These are phyloP conservation scores for Prionailurus viverrinus DNA, from an alignment of 2,113 vertebrate genomes.

Conservation along the genomic window DNA sequence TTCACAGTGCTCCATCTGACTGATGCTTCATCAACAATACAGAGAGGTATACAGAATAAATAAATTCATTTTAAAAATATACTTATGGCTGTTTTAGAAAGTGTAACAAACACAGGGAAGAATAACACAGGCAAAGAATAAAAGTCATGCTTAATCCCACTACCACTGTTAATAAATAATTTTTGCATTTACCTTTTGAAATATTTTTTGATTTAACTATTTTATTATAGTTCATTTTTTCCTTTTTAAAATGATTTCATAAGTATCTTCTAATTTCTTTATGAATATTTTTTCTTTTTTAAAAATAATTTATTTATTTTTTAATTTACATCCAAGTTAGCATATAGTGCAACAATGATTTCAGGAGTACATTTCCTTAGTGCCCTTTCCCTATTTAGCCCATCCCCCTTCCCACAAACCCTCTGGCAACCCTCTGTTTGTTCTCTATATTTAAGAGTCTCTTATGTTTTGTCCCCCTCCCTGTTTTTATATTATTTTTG, in stretches of 20 bases:
- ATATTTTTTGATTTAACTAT: background rate
- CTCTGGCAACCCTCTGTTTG: too few species aligned
- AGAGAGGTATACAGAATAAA: background rate
- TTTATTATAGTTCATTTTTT: background rate
- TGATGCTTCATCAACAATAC: background rate
- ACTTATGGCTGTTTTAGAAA: background rate
- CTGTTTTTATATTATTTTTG: too few species aligned
- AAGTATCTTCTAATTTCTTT: background rate
- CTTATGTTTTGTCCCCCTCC: too few species aligned
- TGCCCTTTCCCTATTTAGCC: too few species aligned
- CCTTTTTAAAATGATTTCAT: background rate
- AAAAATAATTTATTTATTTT: too few species aligned
- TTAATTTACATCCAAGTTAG: too few species aligned
- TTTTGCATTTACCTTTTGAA: background rate
- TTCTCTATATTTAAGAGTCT: too few species aligned
- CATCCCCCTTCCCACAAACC: too few species aligned
- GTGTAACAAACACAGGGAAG: background rate
- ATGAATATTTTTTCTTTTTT: background rate
- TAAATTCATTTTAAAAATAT: background rate
- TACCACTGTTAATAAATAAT: background rate
- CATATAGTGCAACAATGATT: too few species aligned
- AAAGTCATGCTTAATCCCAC: background rate
- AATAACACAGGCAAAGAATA: background rate
- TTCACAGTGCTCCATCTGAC: background rate
- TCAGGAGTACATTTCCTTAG: too few species aligned